These are phyloP conservation scores for Liopterus haemorrhoidalis DNA, from an alignment of 2,888 invertebrate species.

Conservation along the genomic window DNA sequence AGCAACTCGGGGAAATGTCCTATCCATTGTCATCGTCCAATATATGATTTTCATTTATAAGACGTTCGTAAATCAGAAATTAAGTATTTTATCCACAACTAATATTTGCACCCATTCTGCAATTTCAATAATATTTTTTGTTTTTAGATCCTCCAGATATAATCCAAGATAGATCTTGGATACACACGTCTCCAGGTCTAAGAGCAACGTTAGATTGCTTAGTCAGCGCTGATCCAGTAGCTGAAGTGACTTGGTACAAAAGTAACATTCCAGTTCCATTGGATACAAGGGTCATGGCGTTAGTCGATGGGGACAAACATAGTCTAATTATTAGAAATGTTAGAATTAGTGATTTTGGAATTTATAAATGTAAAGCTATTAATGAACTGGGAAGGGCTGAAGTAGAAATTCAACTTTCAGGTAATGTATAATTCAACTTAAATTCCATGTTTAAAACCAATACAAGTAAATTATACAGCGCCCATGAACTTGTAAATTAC, in stretches of 20 bases:
- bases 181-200: conserved; percentile 68
- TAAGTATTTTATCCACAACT: too few relatives aligned
- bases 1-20: too few relatives aligned
- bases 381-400: conserved; percentile 69
- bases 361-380: conserved; percentile 71
- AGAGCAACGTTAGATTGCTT: conserved; percentile 64
- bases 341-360: conserved; percentile 63
- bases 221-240: conserved; percentile 63
- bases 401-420: conserved; percentile 66
- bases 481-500: conserved; percentile 23
- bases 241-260: conserved; percentile 63
- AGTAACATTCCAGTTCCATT: conserved; percentile 54
- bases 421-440: conserved; percentile 40
- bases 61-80: too few relatives aligned
- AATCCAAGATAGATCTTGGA: conserved; percentile 57
- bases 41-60: too few relatives aligned
- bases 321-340: conserved; percentile 64
- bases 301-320: conserved; percentile 51
- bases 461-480: too few relatives aligned
- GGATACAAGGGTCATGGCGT: conserved; percentile 44
- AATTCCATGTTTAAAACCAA: not conserved
- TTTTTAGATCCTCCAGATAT: conserved; percentile 68
- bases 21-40: too few relatives aligned
- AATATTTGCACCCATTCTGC: too few relatives aligned
- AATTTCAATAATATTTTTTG: not conserved